Evolutionary conservation across 2,888 invertebrate species (phyloP).

Genomic region (Drosophila phalerata): DNA sequence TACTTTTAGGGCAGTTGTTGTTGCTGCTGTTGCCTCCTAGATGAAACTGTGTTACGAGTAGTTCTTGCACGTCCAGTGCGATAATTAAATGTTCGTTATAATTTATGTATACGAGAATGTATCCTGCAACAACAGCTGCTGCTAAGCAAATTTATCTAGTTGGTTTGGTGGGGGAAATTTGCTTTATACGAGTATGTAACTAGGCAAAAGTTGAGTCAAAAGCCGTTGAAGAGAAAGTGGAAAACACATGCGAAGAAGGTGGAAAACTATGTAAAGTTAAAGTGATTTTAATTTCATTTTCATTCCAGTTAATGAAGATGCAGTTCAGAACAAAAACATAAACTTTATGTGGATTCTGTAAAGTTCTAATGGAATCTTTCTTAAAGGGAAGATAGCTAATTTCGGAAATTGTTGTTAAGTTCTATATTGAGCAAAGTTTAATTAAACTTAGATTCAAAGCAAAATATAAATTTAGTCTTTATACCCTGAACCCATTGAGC

Average conservation of each 20-base stretch:
- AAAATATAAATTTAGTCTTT: no score
- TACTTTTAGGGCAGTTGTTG: constrained; percentile 64
- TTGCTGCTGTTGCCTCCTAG: constrained; percentile 13
- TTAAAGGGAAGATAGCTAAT: background rate
- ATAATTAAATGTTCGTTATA: constrained; percentile 75
- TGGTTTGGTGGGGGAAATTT: constrained; percentile 20
- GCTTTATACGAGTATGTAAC: constrained; percentile 16
- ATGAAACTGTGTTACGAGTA: constrained; percentile 69
- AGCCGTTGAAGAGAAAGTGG: constrained; percentile 1
- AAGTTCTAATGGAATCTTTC: background rate
- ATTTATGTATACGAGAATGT: constrained; percentile 56
- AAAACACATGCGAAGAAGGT: constrained; percentile 4
- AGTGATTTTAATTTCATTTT: constrained; percentile 17
- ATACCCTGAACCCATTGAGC: no score
- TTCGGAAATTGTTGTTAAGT: background rate
- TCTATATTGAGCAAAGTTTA: no score
- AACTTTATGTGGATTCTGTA: background rate
- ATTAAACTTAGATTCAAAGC: no score
- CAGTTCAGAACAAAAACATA: background rate
- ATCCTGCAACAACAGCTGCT: constrained; percentile 63
- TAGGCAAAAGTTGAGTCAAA: constrained; percentile 10
- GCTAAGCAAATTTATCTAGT: constrained; percentile 58
- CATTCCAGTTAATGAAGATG: background rate
- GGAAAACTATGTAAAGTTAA: background rate
- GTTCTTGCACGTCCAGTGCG: constrained; percentile 62